Base-by-base conservation (phyloP, 2,113 vertebrate genomes). In the Festucalex cinctus region DNA sequence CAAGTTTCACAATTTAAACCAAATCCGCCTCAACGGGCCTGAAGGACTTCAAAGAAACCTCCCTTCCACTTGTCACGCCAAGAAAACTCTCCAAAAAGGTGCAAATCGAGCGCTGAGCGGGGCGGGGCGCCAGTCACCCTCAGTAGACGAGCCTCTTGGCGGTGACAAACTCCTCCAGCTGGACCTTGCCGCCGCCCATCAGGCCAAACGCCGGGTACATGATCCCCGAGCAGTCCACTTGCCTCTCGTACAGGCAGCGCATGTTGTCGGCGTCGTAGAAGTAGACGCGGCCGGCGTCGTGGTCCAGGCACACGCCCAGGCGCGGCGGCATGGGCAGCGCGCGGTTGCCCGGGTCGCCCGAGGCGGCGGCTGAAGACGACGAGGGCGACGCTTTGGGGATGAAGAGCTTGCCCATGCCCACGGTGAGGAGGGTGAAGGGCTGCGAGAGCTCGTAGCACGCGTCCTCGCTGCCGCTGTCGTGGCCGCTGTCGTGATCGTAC, bases 391-490 rank as follows among this genome's bases (percentile, higher is more conserved):
- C 85, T 61, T 92, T 94, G 54, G 97, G 97, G 78, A 97, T 94
- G 82, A 98, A 95, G 71, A 98, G 88, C 66, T 94, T 96, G 69
- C 94, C 96, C 96, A 97, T 98, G 79, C 96, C 97, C 49, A 96
- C 65, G 4, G 97, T 96, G 79, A 98, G 89, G 26, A 98, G 87
- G 0, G 94, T 95, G 80, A 96, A 95, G 46, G 95, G 95, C 75
- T 96, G 96, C 0, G 93, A 94, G 24, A 93, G 87, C 61, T 98
- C 97, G 1, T 93, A 95, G 76, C 89, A 91, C 1, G 93, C 65
- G 28, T 98, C 97, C 83, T 99, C 97, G n/a, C 96, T 98, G 69
- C 96, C 97, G 0, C 97, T 98, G 90, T 99, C 97, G 20, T 98
- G 96, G 2, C 97, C 97, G 0, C 97, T 99, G 82, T 99, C 97